A percentile compares a stretch with the other conserved stretches of the same genome.
Conservation (phyloP, 2,797 vertebrate species). For the Varecia variegata region DNA sequence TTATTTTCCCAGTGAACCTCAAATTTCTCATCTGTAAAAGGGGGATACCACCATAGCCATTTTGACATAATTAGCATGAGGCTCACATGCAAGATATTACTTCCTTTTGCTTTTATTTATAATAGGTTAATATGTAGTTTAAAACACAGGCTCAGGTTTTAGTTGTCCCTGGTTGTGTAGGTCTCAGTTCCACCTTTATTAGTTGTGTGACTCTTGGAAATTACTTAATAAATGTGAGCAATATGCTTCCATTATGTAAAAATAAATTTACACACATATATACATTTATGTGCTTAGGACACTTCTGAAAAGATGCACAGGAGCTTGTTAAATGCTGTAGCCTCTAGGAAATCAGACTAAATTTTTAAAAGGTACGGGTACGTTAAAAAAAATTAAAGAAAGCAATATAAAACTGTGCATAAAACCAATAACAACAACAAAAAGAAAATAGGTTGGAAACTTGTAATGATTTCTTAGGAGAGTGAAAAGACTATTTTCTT, state of each 20-base stretch:
- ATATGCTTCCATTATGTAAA: background rate
- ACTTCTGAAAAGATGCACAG: background rate
- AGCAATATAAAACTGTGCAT: background rate
- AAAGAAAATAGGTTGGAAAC: background rate
- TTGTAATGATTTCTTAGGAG: background rate
- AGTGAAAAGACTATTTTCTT: background rate
- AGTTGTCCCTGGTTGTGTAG: background rate
- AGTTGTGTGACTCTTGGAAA: background rate
- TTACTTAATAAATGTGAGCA: background rate
- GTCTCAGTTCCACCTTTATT: background rate
- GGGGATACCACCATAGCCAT: background rate
- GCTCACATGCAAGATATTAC: background rate
- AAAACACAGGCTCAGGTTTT: background rate
- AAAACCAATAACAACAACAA: background rate
- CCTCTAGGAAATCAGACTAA: background rate
- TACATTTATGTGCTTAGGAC: background rate
- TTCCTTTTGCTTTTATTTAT: background rate
- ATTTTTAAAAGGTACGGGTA: background rate
- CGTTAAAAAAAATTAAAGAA: background rate
- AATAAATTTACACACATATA: background rate
- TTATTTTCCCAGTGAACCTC: background rate
- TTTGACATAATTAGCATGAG: background rate
- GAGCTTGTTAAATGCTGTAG: background rate
- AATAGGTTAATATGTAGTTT: background rate
- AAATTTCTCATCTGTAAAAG: background rate